Evolutionary conservation across 2,888 invertebrate species (phyloP), one percentile per base, ranked within the genome.

Genomic region (Callyntrura guangdongensis): DNA sequence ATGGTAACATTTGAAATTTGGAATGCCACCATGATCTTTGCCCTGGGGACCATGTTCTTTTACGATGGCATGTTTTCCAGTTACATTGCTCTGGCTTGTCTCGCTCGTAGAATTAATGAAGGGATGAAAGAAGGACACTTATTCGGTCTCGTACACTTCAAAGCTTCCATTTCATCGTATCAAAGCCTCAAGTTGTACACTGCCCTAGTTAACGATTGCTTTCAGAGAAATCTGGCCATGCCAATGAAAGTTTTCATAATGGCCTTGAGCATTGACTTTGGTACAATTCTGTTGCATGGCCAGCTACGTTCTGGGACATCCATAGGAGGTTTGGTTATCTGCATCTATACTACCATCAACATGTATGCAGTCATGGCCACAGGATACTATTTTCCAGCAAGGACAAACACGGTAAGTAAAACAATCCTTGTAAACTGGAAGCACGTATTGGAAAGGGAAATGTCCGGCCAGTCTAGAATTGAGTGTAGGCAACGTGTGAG

Each of bases 1-100:
- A 14, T 53, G n/a, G 53, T 12, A 53, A 53, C n/a, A n/a, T 53
- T 53, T n/a, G 53, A 53, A 12, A 53, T 53, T 53, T 53, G 53
- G 53, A 53, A 53, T 53, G 12, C 14, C 2, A 14, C 14, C 1
- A 53, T 53, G n/a, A 53, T 53, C 2, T 53, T n/a, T 14, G 2
- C 14, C 53, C 14, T 53, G 12, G 53, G 53, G 12, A n/a, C 14
- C 12, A 14, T 53, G 14, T 14, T 53, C n/a, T 12, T 53, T 12
- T 53, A 53, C 53, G 53, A 53, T 9, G 53, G 53, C 53, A 53
- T 53, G 53, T 53, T 53, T 9, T n/a, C 53, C n/a, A 53, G 53
- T n/a, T 53, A 53, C n/a, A 53, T 53, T 53, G 53, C 14, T n/a
- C n/a, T 53, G n/a, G n/a, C n/a, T 53, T 53, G 53, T 53, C 53